Conservation (phyloP, 2,797 vertebrate genomes). For the Argya squamiceps region DNA sequence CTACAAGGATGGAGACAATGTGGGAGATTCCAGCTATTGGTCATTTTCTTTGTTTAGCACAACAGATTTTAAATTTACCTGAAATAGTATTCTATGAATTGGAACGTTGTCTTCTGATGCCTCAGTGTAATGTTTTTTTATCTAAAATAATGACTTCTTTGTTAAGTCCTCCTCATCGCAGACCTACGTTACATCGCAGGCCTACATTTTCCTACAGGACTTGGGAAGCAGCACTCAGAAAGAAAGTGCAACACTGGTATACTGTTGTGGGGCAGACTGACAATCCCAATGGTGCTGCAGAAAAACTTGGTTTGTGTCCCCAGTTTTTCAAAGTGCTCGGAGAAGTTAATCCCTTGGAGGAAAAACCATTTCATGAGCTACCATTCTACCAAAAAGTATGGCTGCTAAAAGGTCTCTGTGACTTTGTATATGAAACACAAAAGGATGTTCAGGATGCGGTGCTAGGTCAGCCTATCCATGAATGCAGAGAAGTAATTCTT, state of each 20-base stretch:
- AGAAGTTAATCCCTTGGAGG: constrained; percentile 88
- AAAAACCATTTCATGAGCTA: constrained; percentile 90
- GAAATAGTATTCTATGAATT: constrained; percentile 97
- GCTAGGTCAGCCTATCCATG: constrained; percentile 94
- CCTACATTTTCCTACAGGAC: constrained; percentile 87
- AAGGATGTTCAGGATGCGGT: constrained; percentile 94
- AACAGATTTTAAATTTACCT: constrained; percentile 92
- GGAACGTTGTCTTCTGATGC: constrained; percentile 96
- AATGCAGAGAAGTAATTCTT: constrained; percentile 97
- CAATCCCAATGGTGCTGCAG: constrained; percentile 84
- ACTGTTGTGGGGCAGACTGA: constrained; percentile 82
- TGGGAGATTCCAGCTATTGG: constrained; percentile 98
- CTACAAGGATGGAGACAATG: constrained; percentile 86
- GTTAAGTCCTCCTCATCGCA: constrained; percentile 87
- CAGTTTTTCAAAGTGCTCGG: constrained; percentile 92
- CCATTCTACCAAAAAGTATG: constrained; percentile 92
- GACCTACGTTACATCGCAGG: constrained; percentile 87
- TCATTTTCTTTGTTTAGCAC: constrained; percentile 97
- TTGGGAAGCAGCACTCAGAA: constrained; percentile 92
- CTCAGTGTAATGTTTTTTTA: constrained; percentile 91
- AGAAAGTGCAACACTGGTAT: constrained; percentile 91
- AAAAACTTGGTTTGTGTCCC: constrained; percentile 90
- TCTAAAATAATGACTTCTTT: constrained; percentile 97
- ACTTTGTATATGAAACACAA: constrained; percentile 95
- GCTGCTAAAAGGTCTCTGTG: constrained; percentile 96